Percentiles rank a stretch among this genome's conserved stretches.
Conservation (phyloP, 2,888 invertebrate genomes). For the Bellardia pandia region DNA sequence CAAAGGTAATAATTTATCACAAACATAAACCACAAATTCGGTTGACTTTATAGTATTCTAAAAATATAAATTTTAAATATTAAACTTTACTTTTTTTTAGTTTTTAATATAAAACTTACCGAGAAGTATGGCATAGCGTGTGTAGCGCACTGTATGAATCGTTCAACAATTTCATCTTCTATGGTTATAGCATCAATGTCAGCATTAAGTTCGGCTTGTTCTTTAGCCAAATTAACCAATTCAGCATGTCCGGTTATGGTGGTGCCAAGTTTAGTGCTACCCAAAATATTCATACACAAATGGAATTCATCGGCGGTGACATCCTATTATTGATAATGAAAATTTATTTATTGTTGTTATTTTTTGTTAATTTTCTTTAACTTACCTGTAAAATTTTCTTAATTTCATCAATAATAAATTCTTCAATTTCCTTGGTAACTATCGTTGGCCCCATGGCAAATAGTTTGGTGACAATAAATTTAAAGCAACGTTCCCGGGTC, state of each 20-base stretch:
- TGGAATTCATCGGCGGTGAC: slow-evolving; percentile 96
- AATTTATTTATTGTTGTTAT: background rate
- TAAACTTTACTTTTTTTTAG: background rate
- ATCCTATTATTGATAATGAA: slow-evolving; percentile 87
- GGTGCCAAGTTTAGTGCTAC: slow-evolving; percentile 91
- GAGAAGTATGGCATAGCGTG: slow-evolving; percentile 95
- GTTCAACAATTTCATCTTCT: slow-evolving; percentile 90
- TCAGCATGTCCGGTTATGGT: slow-evolving; percentile 94
- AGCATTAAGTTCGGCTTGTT: slow-evolving; percentile 93
- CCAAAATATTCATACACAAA: slow-evolving; percentile 93
- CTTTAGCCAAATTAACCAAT: slow-evolving; percentile 92
- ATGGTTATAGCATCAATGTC: slow-evolving; percentile 84
- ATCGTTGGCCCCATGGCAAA: slow-evolving; percentile 91
- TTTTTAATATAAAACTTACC: slow-evolving; percentile 85
- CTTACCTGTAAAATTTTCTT: slow-evolving; percentile 92
- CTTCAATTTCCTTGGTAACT: slow-evolving; percentile 93
- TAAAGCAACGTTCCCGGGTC: slow-evolving; percentile 93
- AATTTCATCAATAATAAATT: slow-evolving; percentile 91
- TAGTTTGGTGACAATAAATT: slow-evolving; percentile 93
- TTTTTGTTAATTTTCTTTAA: background rate
- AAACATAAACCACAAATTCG: slow-evolving; percentile 92
- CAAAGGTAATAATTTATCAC: slow-evolving; percentile 92
- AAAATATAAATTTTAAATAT: slow-evolving; percentile 74
- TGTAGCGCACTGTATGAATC: slow-evolving; percentile 93
- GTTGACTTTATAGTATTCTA: slow-evolving; percentile 94